Conservation (phyloP, 2,888 invertebrate species). For the Micoletzkya japonica region DNA sequence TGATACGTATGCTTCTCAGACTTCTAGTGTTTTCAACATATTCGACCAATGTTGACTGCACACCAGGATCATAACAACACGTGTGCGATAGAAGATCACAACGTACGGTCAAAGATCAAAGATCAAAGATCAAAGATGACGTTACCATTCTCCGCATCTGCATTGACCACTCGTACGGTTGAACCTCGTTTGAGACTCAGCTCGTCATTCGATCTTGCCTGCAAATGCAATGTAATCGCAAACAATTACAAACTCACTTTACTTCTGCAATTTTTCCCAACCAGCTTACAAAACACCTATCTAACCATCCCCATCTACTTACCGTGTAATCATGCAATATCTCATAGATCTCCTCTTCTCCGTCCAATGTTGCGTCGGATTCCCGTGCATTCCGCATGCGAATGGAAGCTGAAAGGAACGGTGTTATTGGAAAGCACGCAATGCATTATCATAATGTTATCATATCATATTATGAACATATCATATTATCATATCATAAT, state of each 20-base stretch:
- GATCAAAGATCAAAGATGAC: too few relatives aligned
- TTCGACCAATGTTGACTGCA: too few relatives aligned
- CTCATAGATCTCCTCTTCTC: constrained; percentile 19
- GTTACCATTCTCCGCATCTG: constrained; percentile 20
- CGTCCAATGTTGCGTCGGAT: constrained; percentile 11
- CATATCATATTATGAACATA: too few relatives aligned
- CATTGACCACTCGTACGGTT: constrained; percentile 15
- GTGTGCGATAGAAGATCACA: too few relatives aligned
- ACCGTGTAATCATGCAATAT: constrained; percentile 23
- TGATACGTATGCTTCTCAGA: too few relatives aligned
- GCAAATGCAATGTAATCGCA: not conserved
- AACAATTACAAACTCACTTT: not conserved
- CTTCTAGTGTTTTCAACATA: too few relatives aligned
- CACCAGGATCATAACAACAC: too few relatives aligned
- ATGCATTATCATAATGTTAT: too few relatives aligned
- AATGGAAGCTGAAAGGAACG: not conserved
- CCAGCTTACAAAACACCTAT: not conserved
- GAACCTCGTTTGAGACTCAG: constrained; percentile 15
- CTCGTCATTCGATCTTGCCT: constrained; percentile 15
- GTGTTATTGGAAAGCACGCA: too few relatives aligned
- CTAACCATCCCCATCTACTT: not conserved
- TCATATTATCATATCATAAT: too few relatives aligned
- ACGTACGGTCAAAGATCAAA: too few relatives aligned
- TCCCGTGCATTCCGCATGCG: constrained; percentile 16
- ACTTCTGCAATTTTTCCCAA: not conserved